A percentile compares a stretch with the other conserved stretches of the same genome.
Evolutionary conservation across 2,113 vertebrate species (phyloP).

Genomic region (Petrocephalus microphthalmus): DNA sequence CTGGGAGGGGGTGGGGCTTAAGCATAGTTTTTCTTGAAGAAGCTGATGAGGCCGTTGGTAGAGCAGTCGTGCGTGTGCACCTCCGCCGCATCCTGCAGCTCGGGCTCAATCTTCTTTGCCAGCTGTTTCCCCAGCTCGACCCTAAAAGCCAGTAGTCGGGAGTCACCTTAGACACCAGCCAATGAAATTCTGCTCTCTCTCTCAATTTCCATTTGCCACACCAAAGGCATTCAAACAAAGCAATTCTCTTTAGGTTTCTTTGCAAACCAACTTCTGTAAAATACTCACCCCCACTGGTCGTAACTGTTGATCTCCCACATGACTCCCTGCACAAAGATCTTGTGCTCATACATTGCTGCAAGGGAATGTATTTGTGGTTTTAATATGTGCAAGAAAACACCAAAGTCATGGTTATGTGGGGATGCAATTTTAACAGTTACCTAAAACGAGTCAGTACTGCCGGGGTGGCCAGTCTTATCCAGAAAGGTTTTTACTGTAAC

Average conservation of each 20-base stretch:
- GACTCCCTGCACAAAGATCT: slow-evolving; percentile 94
- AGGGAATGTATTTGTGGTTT: slow-evolving; percentile 2
- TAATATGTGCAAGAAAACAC: background rate
- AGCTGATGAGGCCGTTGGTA: slow-evolving; percentile 90
- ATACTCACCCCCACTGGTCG: slow-evolving; percentile 96
- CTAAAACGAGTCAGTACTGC: background rate
- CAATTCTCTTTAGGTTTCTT: background rate
- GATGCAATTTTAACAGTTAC: background rate
- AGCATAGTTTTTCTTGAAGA: slow-evolving; percentile 84
- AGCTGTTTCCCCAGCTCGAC: slow-evolving; percentile 95
- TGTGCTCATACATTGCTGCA: slow-evolving; percentile 94
- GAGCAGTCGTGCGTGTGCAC: slow-evolving; percentile 87
- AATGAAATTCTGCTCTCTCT: background rate
- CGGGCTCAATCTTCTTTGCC: slow-evolving; percentile 92
- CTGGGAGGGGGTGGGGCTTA: slow-evolving; percentile 39
- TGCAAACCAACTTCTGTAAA: background rate
- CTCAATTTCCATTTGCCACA: background rate
- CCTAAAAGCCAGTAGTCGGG: slow-evolving; percentile 43
- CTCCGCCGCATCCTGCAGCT: slow-evolving; percentile 65
- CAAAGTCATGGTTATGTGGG: background rate
- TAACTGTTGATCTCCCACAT: slow-evolving; percentile 98
- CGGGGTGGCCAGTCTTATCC: background rate
- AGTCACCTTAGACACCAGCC: background rate
- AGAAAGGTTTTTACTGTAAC: background rate
- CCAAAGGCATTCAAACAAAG: background rate